These are phyloP conservation scores for Athetis lepigone DNA, from an alignment of 2,888 invertebrate species.

Conservation along the genomic window DNA sequence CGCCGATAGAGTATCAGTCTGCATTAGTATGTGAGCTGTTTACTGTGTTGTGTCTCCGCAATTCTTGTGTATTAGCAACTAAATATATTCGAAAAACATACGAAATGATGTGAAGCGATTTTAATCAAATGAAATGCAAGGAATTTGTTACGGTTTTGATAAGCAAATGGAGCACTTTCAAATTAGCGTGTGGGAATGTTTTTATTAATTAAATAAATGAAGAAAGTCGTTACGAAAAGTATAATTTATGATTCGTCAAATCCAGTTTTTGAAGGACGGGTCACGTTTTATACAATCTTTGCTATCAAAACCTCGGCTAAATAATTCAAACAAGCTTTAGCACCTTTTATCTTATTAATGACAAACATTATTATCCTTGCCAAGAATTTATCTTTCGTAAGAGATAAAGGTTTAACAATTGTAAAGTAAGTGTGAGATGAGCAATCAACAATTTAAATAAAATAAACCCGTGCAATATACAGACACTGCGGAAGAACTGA, in stretches of 20 bases:
- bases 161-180: conserved; percentile 27
- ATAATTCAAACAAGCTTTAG: conserved; percentile 29
- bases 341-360: conserved; percentile 41
- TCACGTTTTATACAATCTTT: conserved; percentile 12
- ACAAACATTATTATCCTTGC: conserved; percentile 37
- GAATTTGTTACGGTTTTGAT: conserved; percentile 26
- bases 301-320: conserved; percentile 2
- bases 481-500: conserved; percentile 8
- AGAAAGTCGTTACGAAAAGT: conserved; percentile 11
- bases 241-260: conserved; percentile 4
- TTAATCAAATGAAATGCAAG: conserved; percentile 35
- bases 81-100: conserved; percentile 36
- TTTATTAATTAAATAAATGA: conserved; percentile 15
- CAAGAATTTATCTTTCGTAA: conserved; percentile 46
- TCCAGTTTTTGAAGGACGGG: background rate
- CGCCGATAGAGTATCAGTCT: conserved; percentile 39
- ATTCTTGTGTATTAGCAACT: conserved; percentile 19
- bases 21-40: conserved; percentile 52
- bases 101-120: conserved; percentile 18
- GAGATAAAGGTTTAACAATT: conserved; percentile 51
- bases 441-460: conserved; percentile 36
- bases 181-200: conserved; percentile 29
- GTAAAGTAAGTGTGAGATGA: conserved; percentile 37
- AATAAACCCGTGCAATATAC: conserved; percentile 35
- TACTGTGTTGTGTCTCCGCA: conserved; percentile 38